These are phyloP conservation scores for Centropus unirufus DNA, from an alignment of 2,113 vertebrate genomes.

Conservation along the genomic window DNA sequence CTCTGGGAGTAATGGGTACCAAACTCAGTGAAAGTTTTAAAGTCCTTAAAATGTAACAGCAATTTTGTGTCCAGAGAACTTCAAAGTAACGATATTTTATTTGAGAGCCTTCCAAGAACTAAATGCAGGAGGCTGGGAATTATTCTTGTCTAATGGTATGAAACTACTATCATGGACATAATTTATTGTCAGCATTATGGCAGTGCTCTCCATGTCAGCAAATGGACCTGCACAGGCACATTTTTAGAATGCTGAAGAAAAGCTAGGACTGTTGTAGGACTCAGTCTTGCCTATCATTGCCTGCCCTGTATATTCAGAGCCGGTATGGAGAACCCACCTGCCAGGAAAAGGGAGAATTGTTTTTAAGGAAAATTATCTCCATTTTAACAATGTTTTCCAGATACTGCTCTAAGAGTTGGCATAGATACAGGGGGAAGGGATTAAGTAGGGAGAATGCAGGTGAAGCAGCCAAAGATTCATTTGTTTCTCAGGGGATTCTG, in stretches of 20 bases:
- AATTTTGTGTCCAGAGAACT: background rate
- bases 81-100: conserved; percentile 4
- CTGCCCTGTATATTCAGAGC: background rate
- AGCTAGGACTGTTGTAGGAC: background rate
- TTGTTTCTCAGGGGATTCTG: background rate
- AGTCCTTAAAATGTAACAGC: background rate
- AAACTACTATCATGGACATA: background rate
- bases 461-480: background rate
- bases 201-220: background rate
- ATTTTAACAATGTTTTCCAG: background rate
- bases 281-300: background rate
- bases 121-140: conserved; percentile 14
- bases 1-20: background rate
- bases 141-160: conserved; percentile 34
- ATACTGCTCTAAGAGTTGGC: background rate
- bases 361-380: background rate
- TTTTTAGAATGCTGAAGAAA: background rate
- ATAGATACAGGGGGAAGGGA: background rate
- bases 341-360: background rate
- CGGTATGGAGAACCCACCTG: background rate
- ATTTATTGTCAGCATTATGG: conserved; percentile 11
- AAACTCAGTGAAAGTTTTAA: background rate
- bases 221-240: background rate
- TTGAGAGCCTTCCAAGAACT: conserved; percentile 49
- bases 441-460: background rate